Conservation (phyloP, 2,888 invertebrate species). For the Dusona sp. region DNA sequence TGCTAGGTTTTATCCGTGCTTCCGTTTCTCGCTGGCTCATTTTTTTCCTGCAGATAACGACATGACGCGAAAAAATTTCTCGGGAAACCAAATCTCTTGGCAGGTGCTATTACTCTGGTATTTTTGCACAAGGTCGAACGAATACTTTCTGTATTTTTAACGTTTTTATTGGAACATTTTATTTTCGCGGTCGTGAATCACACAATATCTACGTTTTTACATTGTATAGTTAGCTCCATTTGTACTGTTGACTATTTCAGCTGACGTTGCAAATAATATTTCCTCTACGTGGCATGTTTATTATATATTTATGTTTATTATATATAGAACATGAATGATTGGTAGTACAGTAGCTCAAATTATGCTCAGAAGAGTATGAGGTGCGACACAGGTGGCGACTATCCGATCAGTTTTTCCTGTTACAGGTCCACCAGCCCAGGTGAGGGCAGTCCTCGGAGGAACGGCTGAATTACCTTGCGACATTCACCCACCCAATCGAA, state of each 20-base stretch:
- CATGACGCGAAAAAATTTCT: slow-evolving; percentile 42
- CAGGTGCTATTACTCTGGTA: neutral
- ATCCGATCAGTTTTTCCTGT: slow-evolving; percentile 83
- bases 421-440: slow-evolving; percentile 87
- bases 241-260: neutral
- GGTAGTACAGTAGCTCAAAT: slow-evolving; percentile 72
- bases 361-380: slow-evolving; percentile 65
- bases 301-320: neutral
- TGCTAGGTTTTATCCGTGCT: slow-evolving; percentile 15
- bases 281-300: slow-evolving; percentile 3
- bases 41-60: slow-evolving; percentile 17
- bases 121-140: neutral
- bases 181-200: neutral
- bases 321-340: slow-evolving; percentile 42
- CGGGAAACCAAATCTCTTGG: slow-evolving; percentile 7
- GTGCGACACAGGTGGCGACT: slow-evolving; percentile 76
- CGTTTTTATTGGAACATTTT: neutral
- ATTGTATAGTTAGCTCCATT: neutral
- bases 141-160: neutral
- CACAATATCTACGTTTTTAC: neutral
- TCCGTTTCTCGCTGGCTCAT: slow-evolving; percentile 6
- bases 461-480: slow-evolving; percentile 94
- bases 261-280: neutral
- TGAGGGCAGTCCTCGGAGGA: slow-evolving; percentile 91
- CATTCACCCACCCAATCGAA: slow-evolving; percentile 89